phyloP scores from a whole-genome alignment of 2,797 vertebrate genomes.

The Mus caroli region DNA sequence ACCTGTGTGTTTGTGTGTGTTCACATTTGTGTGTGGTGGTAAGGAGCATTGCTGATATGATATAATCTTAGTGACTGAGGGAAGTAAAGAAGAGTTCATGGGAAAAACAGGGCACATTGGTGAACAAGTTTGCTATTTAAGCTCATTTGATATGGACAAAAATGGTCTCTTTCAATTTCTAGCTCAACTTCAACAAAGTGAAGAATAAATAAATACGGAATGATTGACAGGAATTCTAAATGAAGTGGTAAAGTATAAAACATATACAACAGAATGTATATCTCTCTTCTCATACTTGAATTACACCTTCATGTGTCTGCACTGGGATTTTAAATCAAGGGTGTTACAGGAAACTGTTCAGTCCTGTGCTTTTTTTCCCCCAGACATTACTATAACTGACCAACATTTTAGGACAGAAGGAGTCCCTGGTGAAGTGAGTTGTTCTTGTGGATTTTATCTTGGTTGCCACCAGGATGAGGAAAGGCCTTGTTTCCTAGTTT shows the following conservation, averaged over 20 bases:
- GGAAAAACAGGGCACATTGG: neutral
- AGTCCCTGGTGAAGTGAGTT: constrained; percentile 8
- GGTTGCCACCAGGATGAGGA: neutral
- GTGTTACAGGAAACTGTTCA: neutral
- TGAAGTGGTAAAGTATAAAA: constrained; percentile 41
- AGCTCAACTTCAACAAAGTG: neutral
- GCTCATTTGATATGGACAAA: constrained; percentile 9
- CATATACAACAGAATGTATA: neutral
- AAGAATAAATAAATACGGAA: constrained; percentile 20
- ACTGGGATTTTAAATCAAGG: constrained; percentile 8
- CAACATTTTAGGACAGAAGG: constrained; percentile 21
- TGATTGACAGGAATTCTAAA: constrained; percentile 40
- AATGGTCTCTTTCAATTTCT: neutral
- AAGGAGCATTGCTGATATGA: neutral
- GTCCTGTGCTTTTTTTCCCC: neutral
- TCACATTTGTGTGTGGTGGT: too few species aligned
- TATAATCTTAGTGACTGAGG: neutral
- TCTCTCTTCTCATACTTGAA: constrained; percentile 16
- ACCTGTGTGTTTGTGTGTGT: neutral
- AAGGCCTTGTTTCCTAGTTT: neutral
- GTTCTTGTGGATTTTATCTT: constrained; percentile 21
- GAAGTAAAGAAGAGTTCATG: neutral
- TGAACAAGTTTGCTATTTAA: constrained; percentile 6
- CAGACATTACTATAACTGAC: constrained; percentile 8
- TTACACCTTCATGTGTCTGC: neutral